Evolutionary conservation across 2,888 invertebrate species (phyloP).

Genomic region (Heteromurus nitidus): DNA sequence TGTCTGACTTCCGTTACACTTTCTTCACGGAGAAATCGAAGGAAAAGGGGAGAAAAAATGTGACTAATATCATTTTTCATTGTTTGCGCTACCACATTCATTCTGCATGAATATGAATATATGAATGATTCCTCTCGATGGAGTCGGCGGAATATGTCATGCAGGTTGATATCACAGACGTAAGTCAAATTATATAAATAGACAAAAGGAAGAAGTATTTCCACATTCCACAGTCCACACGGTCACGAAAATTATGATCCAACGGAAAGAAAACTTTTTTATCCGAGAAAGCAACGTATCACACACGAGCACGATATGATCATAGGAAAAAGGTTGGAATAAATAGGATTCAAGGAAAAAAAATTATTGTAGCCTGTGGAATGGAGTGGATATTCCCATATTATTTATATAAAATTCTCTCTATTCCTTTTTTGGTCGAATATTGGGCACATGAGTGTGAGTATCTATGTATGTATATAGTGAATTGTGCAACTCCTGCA

Average conservation of each 20-base stretch:
- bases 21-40: background rate
- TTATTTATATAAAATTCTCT: too few relatives aligned
- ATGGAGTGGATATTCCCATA: too few relatives aligned
- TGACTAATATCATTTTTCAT: constrained; percentile 1
- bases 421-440: too few relatives aligned
- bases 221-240: too few relatives aligned
- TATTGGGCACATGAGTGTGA: too few relatives aligned
- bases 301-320: too few relatives aligned
- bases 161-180: background rate
- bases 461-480: too few relatives aligned
- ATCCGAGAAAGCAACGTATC: too few relatives aligned
- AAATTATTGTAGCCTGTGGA: background rate
- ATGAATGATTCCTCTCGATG: too few relatives aligned
- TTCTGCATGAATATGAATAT: too few relatives aligned
- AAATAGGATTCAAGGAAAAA: background rate
- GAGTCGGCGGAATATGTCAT: too few relatives aligned
- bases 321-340: background rate
- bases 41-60: background rate
- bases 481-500: too few relatives aligned
- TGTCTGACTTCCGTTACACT: background rate
- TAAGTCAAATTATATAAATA: background rate
- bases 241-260: constrained; percentile 45
- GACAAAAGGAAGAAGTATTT: constrained; percentile 10
- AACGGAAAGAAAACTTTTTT: constrained; percentile 23
- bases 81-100: background rate